Evolutionary conservation across 2,888 invertebrate genomes (phyloP).

Genomic region (Netelia virgata): DNA sequence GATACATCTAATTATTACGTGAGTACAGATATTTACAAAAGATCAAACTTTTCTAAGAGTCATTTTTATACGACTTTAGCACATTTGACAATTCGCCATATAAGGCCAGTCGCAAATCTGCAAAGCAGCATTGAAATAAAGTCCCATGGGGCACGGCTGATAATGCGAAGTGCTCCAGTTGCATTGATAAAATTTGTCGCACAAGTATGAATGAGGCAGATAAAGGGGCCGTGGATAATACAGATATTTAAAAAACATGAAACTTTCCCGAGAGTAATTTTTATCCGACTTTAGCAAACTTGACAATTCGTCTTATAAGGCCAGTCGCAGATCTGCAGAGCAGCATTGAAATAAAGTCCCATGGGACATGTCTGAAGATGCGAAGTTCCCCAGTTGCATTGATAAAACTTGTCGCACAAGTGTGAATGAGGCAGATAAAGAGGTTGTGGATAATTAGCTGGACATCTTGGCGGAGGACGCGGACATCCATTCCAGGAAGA

Average conservation of each 20-base stretch:
- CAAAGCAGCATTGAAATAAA: slow-evolving; percentile 63
- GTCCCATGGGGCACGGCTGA: slow-evolving; percentile 67
- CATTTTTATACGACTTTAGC: slow-evolving; percentile 35
- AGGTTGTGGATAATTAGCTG: slow-evolving; percentile 57
- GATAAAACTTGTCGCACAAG: slow-evolving; percentile 69
- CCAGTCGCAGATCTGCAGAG: slow-evolving; percentile 69
- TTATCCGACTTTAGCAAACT: slow-evolving; percentile 53
- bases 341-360: slow-evolving; percentile 67
- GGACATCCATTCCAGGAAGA: slow-evolving; percentile 66
- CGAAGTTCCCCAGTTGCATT: slow-evolving; percentile 69
- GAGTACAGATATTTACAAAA: slow-evolving; percentile 81
- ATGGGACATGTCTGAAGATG: slow-evolving; percentile 65
- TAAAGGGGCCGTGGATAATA: slow-evolving; percentile 63
- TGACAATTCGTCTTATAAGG: slow-evolving; percentile 68
- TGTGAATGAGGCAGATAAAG: slow-evolving; percentile 68
- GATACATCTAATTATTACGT: slow-evolving; percentile 94
- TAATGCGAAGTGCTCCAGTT: slow-evolving; percentile 66
- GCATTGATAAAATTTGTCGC: slow-evolving; percentile 71
- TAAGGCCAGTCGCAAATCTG: slow-evolving; percentile 71
- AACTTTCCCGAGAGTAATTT: not conserved
- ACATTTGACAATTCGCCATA: slow-evolving; percentile 66
- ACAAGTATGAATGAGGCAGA: slow-evolving; percentile 66
- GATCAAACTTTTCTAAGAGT: not conserved
- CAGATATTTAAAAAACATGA: slow-evolving; percentile 3
- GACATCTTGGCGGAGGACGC: slow-evolving; percentile 65